Evolutionary conservation across 1,140 invertebrate genomes (phyloP), one percentile per base, ranked within the genome.

Genomic region (Drosophila mojavensis): DNA sequence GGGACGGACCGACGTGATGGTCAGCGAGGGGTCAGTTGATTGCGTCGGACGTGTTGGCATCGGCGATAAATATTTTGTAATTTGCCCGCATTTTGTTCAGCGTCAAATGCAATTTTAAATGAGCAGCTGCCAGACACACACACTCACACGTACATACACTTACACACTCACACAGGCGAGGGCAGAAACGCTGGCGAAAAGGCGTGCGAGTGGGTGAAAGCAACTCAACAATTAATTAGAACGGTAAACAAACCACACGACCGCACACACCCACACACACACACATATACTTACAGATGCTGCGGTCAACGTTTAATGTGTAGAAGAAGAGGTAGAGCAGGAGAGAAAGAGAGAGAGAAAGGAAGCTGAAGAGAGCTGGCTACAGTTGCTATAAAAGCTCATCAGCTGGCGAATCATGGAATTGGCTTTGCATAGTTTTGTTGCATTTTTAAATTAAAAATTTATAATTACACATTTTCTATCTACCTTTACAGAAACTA

Each of bases 201-300:
- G 43, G 13, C 43, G n/a, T 15, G 15, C 15, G 36, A 26, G 55
- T 56, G 51, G 51, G n/a, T 30, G 41, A 20, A 33, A 71, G 33
- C 55, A 71, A 50, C 56, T 71, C 41, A 65, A 75, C 68, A 71
- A 75, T 75, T 75, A 75, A 75, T 75, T 75, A 75, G 61, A 75
- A 55, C 61, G 61, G 54, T 55, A 55, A 64, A 48, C 60, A 71
- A 65, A 65, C 51, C 59, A 33, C 67, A 75, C 33, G 59, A 26
- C 51, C 41, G 24, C 36, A 56, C 15, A 48, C 11, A n/a, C 36
- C 28, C 20, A 24, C 17, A 54, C 33, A 28, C 69, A 59, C 36
- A 70, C 30, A 55, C 36, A 70, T 20, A 55, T 51, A 33, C 20
- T 36, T 13, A 17, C 33, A 55, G 28, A 47, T 13, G 10, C 13